Percentiles rank a stretch among this genome's conserved stretches.
Conservation (phyloP, 1,140 invertebrate species). For the Drosophila quadrilineata region DNA sequence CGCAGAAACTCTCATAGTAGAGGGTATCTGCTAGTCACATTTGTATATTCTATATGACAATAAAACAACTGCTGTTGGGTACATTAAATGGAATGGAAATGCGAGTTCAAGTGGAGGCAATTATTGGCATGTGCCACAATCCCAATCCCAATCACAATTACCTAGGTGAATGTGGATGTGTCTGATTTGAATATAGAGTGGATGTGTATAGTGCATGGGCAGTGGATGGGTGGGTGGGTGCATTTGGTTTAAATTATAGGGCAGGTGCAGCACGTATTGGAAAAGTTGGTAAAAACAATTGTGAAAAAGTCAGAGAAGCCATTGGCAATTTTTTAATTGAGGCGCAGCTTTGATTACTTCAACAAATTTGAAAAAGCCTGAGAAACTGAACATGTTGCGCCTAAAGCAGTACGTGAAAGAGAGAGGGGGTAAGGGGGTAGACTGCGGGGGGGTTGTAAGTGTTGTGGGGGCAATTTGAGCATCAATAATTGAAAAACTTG, state of each 20-base stretch:
- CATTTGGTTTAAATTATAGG: conserved; percentile 1
- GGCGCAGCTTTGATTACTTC: too few species aligned
- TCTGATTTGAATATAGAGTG: conserved; percentile 38
- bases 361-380: conserved; percentile 9
- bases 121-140: conserved; percentile 29
- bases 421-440: not conserved
- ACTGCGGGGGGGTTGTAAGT: not conserved
- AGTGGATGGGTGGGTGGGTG: too few species aligned
- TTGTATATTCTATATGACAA: too few species aligned
- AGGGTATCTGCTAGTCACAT: too few species aligned
- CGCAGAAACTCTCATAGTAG: too few species aligned
- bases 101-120: conserved; percentile 9
- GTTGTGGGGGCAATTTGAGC: conserved; percentile 20
- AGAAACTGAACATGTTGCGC: conserved; percentile 25
- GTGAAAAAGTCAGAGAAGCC: not conserved
- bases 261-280: not conserved
- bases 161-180: too few species aligned
- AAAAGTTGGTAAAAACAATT: conserved; percentile 8
- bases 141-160: too few species aligned
- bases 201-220: too few species aligned
- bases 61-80: too few species aligned
- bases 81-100: too few species aligned
- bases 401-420: not conserved
- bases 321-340: conserved; percentile 37
- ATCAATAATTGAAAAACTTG: conserved; percentile 49